phyloP scores from a whole-genome alignment of 2,113 vertebrate genomes.

The Elachura formosa region DNA sequence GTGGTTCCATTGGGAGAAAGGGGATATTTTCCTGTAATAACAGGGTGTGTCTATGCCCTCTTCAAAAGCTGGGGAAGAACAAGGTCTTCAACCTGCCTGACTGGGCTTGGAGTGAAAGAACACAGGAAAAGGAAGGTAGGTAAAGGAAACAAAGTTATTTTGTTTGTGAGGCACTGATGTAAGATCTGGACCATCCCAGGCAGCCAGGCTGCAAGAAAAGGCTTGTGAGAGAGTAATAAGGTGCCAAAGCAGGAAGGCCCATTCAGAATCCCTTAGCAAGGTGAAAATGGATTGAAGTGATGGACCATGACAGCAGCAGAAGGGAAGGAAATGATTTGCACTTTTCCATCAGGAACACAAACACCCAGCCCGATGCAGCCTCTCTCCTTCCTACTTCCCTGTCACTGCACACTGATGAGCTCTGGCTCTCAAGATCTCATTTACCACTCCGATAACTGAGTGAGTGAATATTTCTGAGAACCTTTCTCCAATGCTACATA shows the following conservation, averaged over 20 bases:
- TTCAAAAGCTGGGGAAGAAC: not conserved
- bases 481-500: not conserved
- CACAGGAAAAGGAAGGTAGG: not conserved
- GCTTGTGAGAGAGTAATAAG: conserved; percentile 71
- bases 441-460: conserved; percentile 55
- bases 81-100: not conserved
- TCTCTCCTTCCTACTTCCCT: conserved; percentile 1
- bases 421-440: conserved; percentile 50
- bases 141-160: not conserved
- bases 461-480: conserved; percentile 36
- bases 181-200: not conserved
- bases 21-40: not conserved
- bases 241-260: conserved; percentile 55
- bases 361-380: conserved; percentile 12
- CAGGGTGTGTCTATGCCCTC: not conserved
- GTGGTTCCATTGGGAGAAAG: not conserved
- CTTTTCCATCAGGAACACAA: conserved; percentile 61
- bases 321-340: conserved; percentile 61
- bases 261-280: conserved; percentile 59
- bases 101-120: not conserved
- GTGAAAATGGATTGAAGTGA: conserved; percentile 74
- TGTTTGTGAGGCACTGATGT: not conserved
- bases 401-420: conserved; percentile 4
- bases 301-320: conserved; percentile 53
- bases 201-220: conserved; percentile 46